Conservation (phyloP, 1,140 invertebrate species). For the Metopolophium dirhodum region DNA sequence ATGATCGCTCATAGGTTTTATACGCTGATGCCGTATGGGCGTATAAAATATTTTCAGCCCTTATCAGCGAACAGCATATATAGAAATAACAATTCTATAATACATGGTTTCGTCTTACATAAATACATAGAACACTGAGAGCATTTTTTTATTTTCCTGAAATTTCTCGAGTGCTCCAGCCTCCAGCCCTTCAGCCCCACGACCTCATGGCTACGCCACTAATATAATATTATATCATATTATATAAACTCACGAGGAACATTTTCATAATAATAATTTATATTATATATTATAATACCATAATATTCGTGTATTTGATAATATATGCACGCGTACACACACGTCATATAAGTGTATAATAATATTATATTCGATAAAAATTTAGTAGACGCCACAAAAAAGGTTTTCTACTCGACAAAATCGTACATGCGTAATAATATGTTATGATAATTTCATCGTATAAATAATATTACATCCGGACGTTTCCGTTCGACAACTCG, state of each 20-base stretch:
- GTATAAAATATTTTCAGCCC: background rate
- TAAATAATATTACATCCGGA: background rate
- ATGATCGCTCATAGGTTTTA: too few relatives aligned
- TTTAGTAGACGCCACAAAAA: background rate
- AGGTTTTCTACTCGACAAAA: background rate
- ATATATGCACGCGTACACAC: background rate
- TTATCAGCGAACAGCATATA: background rate
- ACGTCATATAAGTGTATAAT: background rate
- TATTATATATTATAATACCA: background rate
- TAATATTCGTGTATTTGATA: background rate
- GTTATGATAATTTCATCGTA: background rate
- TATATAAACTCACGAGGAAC: background rate
- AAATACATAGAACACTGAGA: too few relatives aligned
- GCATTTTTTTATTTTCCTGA: background rate
- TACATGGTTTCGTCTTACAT: background rate
- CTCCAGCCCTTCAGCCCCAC: background rate
- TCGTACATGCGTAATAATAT: background rate
- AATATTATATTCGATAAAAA: slow-evolving; percentile 15
- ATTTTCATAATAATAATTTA: slow-evolving; percentile 11
- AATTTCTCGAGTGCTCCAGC: background rate
- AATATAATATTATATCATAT: too few relatives aligned
- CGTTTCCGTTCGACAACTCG: background rate
- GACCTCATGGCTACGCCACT: background rate
- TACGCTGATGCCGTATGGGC: background rate
- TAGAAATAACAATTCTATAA: background rate